Evolutionary conservation across 30 jellyfish, hydroid and myxozoan genomes (phyloP).

Genomic region (Hydra vulgaris): DNA sequence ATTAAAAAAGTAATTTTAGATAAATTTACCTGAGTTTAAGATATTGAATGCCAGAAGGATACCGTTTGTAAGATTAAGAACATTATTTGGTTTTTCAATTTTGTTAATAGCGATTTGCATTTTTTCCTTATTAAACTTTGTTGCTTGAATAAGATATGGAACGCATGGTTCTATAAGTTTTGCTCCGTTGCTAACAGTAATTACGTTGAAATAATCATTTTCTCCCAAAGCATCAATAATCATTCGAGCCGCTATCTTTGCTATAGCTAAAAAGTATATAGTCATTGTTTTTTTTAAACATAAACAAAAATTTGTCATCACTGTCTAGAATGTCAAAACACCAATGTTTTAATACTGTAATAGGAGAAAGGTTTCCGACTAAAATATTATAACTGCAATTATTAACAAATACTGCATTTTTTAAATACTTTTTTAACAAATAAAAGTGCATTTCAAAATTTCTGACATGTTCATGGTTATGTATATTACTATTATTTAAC

Average conservation of each 20-base stretch:
- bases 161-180: constrained; percentile 5
- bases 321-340: background rate
- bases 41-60: constrained; percentile 44
- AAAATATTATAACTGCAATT: too few species aligned
- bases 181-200: constrained; percentile 23
- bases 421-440: too few species aligned
- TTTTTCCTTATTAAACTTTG: constrained; percentile 56
- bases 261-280: constrained; percentile 37
- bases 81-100: constrained; percentile 28
- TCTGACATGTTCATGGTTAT: too few species aligned
- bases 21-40: constrained; percentile 1
- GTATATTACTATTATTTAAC: too few species aligned
- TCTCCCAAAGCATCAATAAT: constrained; percentile 77
- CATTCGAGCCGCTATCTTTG: constrained; percentile 55
- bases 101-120: constrained; percentile 7
- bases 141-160: constrained; percentile 57
- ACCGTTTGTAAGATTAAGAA: constrained; percentile 38
- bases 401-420: too few species aligned
- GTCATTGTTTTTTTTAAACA: background rate
- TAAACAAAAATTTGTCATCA: too few species aligned
- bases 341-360: too few species aligned
- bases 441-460: too few species aligned
- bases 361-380: too few species aligned
- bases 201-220: constrained; percentile 81
- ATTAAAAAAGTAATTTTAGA: background rate